Evolutionary conservation across 2,113 vertebrate species (phyloP).

Genomic region (Alexandromys fortis): DNA sequence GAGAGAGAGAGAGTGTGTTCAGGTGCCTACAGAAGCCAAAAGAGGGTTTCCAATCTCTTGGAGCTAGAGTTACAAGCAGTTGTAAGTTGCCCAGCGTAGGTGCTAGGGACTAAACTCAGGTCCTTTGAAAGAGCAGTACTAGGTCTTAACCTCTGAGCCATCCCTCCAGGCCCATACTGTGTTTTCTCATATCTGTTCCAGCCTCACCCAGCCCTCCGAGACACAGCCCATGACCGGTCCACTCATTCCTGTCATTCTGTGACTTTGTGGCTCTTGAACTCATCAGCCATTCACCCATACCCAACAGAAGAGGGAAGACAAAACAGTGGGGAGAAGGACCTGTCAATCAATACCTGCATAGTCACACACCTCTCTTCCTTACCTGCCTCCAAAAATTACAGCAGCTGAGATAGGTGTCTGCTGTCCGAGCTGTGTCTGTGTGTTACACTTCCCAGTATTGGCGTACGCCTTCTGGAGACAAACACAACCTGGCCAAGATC

Average conservation of each 20-base stretch:
- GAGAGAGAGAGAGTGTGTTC: no score
- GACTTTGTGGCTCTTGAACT: not conserved
- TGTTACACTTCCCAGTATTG: not conserved
- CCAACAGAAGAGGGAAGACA: not conserved
- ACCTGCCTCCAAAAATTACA: not conserved
- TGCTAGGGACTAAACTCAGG: not conserved
- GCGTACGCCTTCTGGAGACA: not conserved
- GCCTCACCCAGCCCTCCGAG: fast-evolving
- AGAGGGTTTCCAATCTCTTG: not conserved
- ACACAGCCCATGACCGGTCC: fast-evolving
- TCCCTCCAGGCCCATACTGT: not conserved
- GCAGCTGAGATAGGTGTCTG: not conserved
- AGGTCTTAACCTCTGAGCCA: not conserved
- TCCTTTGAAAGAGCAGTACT: not conserved
- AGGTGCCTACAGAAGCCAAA: no score
- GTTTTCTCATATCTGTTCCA: not conserved
- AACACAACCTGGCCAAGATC: not conserved
- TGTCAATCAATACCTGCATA: not conserved
- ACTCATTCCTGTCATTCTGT: not conserved
- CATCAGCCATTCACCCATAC: not conserved
- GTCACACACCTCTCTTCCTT: not conserved
- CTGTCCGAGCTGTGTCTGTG: not conserved
- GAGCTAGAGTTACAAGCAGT: not conserved
- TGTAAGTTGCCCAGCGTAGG: no score
- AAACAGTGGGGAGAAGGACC: no score